A percentile compares a stretch with the other conserved stretches of the same genome.
Conservation (phyloP, 2,113 vertebrate species). For the Progne subis region DNA sequence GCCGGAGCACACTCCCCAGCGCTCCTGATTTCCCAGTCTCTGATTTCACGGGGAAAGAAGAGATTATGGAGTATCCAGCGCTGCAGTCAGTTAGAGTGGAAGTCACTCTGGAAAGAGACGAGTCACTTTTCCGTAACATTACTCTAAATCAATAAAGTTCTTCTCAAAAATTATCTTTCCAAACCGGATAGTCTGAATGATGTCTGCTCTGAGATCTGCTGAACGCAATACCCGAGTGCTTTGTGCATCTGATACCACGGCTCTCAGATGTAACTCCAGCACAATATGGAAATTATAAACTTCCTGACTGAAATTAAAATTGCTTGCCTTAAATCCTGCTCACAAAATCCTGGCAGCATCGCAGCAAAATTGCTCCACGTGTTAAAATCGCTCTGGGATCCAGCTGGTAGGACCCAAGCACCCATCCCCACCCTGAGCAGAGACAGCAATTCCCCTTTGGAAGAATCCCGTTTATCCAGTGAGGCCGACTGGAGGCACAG, state of each 20-base stretch:
- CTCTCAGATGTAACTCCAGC: background rate
- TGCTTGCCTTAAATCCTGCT: background rate
- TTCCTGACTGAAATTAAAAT: background rate
- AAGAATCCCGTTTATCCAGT: background rate
- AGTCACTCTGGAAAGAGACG: background rate
- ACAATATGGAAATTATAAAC: background rate
- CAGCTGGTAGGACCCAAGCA: background rate
- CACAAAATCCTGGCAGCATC: background rate
- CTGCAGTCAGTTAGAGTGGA: background rate
- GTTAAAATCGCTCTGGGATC: background rate
- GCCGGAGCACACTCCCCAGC: rapidly evolving
- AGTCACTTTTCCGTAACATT: background rate
- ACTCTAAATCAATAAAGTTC: background rate
- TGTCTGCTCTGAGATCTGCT: background rate
- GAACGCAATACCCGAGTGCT: background rate
- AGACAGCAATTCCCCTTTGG: background rate
- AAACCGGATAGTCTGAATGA: background rate
- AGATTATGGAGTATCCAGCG: background rate
- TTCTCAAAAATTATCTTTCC: background rate
- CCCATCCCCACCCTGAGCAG: background rate
- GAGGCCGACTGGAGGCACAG: background rate
- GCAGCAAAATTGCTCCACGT: background rate
- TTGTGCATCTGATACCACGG: background rate
- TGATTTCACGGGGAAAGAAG: background rate
- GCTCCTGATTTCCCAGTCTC: background rate